Conservation (phyloP, 2,113 vertebrate genomes). For the Brachypodius melanocephalos region DNA sequence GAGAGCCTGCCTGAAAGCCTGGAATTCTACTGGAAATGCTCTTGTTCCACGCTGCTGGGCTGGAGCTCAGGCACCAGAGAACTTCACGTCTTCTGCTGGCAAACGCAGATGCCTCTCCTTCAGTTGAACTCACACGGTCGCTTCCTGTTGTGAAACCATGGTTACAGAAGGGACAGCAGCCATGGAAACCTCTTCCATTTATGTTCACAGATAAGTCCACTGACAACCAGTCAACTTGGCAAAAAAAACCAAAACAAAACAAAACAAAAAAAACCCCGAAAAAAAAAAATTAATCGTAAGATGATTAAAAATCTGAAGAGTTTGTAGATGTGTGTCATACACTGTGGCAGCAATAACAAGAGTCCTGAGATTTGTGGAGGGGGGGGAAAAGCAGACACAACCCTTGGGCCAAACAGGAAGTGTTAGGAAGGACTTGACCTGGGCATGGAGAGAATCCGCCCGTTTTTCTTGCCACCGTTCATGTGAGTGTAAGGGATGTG, state of each 20-base stretch:
- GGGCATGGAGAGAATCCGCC: constrained; percentile 88
- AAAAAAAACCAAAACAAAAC: constrained; percentile 50
- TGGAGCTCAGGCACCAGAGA: constrained; percentile 46
- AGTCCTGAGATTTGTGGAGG: constrained; percentile 91
- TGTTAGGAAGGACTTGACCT: constrained; percentile 93
- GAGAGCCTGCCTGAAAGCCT: constrained; percentile 61
- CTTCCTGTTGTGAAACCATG: constrained; percentile 70
- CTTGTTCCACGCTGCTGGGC: background rate
- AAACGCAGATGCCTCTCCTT: constrained; percentile 4
- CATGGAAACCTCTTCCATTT: constrained; percentile 69
- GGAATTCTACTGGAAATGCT: constrained; percentile 69
- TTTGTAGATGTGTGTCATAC: constrained; percentile 65
- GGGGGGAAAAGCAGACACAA: constrained; percentile 33
- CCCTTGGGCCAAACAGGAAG: constrained; percentile 28
- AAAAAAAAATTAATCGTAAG: constrained; percentile 29
- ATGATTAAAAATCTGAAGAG: constrained; percentile 51
- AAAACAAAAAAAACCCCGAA: too few species aligned
- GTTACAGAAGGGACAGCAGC: constrained; percentile 68
- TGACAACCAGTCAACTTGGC: constrained; percentile 76
- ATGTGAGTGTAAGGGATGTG: constrained; percentile 95
- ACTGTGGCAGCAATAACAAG: constrained; percentile 75
- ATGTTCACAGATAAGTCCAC: constrained; percentile 84
- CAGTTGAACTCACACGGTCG: constrained; percentile 58
- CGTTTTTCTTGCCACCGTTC: constrained; percentile 97
- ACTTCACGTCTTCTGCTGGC: constrained; percentile 4